Base-by-base conservation (phyloP, 2,888 invertebrate species). In the Synanthedon andrenaeformis region DNA sequence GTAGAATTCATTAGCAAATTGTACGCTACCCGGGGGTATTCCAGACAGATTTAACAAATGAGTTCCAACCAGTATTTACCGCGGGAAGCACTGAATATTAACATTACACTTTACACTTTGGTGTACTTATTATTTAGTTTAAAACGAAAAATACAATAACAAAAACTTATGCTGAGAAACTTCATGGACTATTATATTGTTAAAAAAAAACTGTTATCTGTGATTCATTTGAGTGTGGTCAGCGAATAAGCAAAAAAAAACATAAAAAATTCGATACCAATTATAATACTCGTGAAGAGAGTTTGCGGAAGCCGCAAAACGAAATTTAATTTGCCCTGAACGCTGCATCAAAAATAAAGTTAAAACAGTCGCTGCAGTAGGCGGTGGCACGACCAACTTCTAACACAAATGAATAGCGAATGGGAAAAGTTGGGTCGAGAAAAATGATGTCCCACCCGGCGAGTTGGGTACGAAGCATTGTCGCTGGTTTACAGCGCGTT, bases 331-430 rank as follows among this genome's bases (percentile, higher is more conserved):
- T 87, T 86, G 85, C 82, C 81, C 81, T 84, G 87, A 87, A 86
- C 81, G 84, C 82, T 85, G 87, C 86, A 86, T 85, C 87, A 85
- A 83, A 83, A 85, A 85, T 85, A 86, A 85, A 86, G 85, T 86
- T 86, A 84, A 86, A 86, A 86, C 84, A 86, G 86, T 84, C 82
- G 78, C 76, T 82, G 85, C 84, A 84, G 79, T 78, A 76, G 82
- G 79, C 77, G 74, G 76, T 65, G 67, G 78, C 67, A 82, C 80
- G 84, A 62, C 74, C 74, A 87, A 86, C 86, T 87, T 86, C 84
- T 85, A 86, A 87, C 86, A 82, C 84, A 84, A 86, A 87, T 87
- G 87, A 87, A 87, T 86, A 87, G 83, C 80, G 85, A 87, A 86
- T 86, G 84, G 82, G 84, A 76, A 86, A 87, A 87, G 87, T 87